Percentiles rank a stretch among this genome's conserved stretches.
Evolutionary conservation across 2,113 vertebrate species (phyloP).

Genomic region (Thinocorus orbignyianus): DNA sequence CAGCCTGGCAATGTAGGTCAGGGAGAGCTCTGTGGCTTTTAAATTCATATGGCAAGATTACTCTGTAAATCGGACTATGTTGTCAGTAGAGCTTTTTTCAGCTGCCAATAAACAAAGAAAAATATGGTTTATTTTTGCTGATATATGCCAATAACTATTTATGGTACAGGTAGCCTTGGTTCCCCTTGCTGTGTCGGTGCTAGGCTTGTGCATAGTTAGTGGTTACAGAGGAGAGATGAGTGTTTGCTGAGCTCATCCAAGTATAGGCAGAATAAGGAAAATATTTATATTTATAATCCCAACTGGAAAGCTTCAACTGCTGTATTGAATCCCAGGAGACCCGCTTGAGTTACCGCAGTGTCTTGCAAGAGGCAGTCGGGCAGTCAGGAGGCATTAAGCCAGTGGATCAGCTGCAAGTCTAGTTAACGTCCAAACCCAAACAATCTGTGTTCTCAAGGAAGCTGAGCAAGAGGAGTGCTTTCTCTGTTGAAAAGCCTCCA

Average conservation of each 20-base stretch:
- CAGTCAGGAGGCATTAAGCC: not conserved
- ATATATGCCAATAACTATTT: not conserved
- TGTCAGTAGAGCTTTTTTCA: constrained; percentile 9
- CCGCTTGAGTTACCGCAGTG: rapidly evolving
- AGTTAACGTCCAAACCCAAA: not conserved
- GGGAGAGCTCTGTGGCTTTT: constrained; percentile 26
- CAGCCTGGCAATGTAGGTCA: constrained; percentile 8
- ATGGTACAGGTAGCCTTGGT: not conserved
- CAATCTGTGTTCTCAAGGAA: not conserved
- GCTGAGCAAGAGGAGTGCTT: not conserved
- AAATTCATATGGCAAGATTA: constrained; percentile 39
- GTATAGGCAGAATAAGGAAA: not conserved
- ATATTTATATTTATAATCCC: not conserved
- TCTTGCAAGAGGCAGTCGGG: not conserved
- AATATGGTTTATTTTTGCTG: not conserved
- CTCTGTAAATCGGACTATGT: constrained; percentile 26
- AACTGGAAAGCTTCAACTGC: not conserved
- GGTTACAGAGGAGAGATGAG: not conserved
- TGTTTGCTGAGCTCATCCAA: not conserved
- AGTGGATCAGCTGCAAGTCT: not conserved
- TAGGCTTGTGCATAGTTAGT: not conserved
- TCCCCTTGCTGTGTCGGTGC: not conserved
- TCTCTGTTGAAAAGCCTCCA: not conserved
- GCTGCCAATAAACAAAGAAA: constrained; percentile 11
- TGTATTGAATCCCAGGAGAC: not conserved